A percentile compares a stretch with the other conserved stretches of the same genome.
Evolutionary conservation across 2,797 vertebrate genomes (phyloP).

Genomic region (Tokudaia muenninki): DNA sequence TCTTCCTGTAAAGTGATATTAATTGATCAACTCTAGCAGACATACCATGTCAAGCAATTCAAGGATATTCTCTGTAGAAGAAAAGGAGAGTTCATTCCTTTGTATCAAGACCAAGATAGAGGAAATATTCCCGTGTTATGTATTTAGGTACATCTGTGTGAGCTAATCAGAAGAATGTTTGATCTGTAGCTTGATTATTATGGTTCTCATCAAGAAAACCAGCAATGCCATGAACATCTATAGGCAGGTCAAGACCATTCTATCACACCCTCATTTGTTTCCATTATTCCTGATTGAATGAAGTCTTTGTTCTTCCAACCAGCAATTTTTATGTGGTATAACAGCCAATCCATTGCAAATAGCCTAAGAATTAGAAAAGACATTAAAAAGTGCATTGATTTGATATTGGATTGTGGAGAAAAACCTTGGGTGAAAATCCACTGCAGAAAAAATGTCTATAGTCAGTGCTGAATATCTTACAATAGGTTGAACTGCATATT

Average conservation of each 20-base stretch:
- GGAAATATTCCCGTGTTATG: rapidly evolving
- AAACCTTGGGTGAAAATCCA: slow-evolving; percentile 2
- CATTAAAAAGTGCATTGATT: not conserved
- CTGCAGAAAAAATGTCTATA: not conserved
- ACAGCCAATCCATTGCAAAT: not conserved
- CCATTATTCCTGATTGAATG: not conserved
- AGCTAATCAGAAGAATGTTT: not conserved
- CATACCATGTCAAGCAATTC: not conserved
- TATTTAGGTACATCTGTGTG: not conserved
- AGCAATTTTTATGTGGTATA: slow-evolving; percentile 1
- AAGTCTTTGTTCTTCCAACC: slow-evolving; percentile 3
- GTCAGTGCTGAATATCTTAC: not conserved
- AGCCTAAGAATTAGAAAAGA: slow-evolving; percentile 14
- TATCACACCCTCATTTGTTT: slow-evolving; percentile 1
- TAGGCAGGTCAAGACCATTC: not conserved
- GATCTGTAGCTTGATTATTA: not conserved
- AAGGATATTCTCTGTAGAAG: not conserved
- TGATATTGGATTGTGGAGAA: slow-evolving; percentile 9
- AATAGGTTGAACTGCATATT: not conserved
- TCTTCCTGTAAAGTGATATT: not conserved
- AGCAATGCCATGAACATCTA: not conserved
- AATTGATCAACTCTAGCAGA: not conserved
- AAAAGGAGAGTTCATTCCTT: not conserved
- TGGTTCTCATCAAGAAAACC: not conserved
- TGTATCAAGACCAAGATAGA: not conserved